Evolutionary conservation across 1,140 invertebrate genomes (phyloP), one percentile per base, ranked within the genome.

Genomic region (Heliconius eleuchia): DNA sequence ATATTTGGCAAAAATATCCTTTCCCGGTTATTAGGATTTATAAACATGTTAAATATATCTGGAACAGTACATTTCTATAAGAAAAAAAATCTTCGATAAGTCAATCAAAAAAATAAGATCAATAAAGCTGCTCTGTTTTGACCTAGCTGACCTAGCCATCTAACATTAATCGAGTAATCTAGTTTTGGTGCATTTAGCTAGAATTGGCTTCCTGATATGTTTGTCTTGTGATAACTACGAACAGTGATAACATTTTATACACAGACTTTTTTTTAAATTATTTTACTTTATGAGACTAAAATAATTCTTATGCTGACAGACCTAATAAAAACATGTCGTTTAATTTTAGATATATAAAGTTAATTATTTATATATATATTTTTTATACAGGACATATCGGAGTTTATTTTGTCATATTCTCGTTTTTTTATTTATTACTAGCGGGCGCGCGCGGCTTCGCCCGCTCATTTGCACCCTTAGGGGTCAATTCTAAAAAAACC

Each of bases 51-150:
- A 66, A 23, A 66, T 23, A 8, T 60, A 27, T 23, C 55, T 60
- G 8, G 8, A 9, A 46, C 3, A 23, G 18, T 60, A 60, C 13
- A 30, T 30, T 66, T 66, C 27, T 66, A 30, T 66, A 3, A 11
- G 23, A 16, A 46, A 46, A 46, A 66, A 30, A 34, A 34, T 34
- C 11, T 30, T 66, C 60, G 13, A 30, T 66, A 66, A 1, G 23
- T 66, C 11, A 23, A 23, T 23, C 23, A 23, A 23, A 23, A 23
- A 23, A 23, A 23, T 23, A 23, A 23, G 27, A 30, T 66, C 60
- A 66, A 66, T 66, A 66, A 66, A 66, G 60, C 60, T 66, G n/a
- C n/a, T 57, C n/a, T 23, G 55, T 23, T 1, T 66, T 66, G 60
- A 66, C 60, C 60, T 66, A 13, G 60, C 27, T 66, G 23, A n/a